Evolutionary conservation across 1,140 invertebrate species (phyloP).

Genomic region (Drosophila sechellia): DNA sequence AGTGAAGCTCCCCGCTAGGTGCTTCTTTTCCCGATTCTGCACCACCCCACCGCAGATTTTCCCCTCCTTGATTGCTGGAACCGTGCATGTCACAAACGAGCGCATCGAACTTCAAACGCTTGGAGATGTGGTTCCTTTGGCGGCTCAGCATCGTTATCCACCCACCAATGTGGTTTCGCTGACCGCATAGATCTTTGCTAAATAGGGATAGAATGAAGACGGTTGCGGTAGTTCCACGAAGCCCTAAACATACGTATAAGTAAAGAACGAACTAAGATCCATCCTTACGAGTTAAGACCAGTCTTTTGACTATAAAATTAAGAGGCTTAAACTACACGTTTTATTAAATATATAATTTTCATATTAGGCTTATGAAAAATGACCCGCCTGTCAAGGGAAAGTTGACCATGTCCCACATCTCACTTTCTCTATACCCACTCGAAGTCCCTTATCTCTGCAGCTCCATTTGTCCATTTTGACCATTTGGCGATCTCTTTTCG

Average conservation of each 20-base stretch:
- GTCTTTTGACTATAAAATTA: too few relatives aligned
- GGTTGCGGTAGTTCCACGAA: neutral
- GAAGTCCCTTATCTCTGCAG: constrained; percentile 20
- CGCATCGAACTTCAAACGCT: constrained; percentile 51
- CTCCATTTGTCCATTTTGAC: constrained; percentile 18
- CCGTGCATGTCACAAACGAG: constrained; percentile 76
- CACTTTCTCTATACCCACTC: constrained; percentile 21
- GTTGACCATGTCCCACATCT: neutral
- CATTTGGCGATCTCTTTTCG: constrained; percentile 20
- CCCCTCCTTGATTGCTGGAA: constrained; percentile 67
- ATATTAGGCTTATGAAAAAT: too few relatives aligned
- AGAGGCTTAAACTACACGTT: too few relatives aligned
- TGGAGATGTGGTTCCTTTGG: constrained; percentile 8
- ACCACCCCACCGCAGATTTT: neutral
- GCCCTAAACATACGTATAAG: neutral
- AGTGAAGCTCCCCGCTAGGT: constrained; percentile 13
- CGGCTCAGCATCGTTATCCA: constrained; percentile 12
- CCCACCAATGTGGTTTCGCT: constrained; percentile 11
- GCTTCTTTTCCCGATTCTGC: neutral
- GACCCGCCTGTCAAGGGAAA: neutral
- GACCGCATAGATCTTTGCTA: constrained; percentile 23
- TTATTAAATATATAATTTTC: too few relatives aligned
- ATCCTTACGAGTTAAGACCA: too few relatives aligned
- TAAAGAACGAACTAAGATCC: neutral
- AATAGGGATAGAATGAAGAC: neutral